Percentiles rank a stretch among this genome's conserved stretches.
phyloP scores from a whole-genome alignment of 1,140 invertebrate genomes.

The Ladona fulva region DNA sequence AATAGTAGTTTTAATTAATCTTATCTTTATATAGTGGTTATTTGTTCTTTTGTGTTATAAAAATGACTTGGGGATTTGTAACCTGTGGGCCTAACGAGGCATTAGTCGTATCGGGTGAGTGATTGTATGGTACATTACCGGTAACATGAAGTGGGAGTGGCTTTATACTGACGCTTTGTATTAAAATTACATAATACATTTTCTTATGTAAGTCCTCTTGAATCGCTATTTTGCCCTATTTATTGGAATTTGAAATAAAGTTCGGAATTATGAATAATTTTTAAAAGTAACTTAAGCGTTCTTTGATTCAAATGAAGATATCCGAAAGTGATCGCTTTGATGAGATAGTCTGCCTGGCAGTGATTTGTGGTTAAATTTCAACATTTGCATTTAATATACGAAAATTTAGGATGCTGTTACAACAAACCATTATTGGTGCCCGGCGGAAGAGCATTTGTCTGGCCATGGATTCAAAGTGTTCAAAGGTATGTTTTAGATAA shows the following conservation, averaged over 20 bases:
- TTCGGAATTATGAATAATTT: no score
- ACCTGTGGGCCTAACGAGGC: conserved; percentile 97
- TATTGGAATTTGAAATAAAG: no score
- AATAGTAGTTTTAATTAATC: neutral
- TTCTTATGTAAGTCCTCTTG: no score
- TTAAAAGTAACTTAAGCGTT: no score
- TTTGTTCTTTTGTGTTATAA: conserved; percentile 18
- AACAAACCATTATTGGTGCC: conserved; percentile 83
- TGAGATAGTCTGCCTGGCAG: no score
- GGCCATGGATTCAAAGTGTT: conserved; percentile 88
- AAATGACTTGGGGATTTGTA: conserved; percentile 87
- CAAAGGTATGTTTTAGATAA: conserved; percentile 61
- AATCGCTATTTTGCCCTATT: no score
- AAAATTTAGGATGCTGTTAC: conserved; percentile 81
- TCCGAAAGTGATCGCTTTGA: no score
- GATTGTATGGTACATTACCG: neutral
- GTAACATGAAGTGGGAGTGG: neutral
- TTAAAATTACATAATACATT: neutral
- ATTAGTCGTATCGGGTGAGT: conserved; percentile 88
- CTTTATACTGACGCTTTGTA: neutral
- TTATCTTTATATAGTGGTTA: no score
- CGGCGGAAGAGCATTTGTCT: conserved; percentile 92
- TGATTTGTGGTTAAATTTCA: no score
- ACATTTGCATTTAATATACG: no score
- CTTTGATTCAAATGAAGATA: no score